Percentiles rank a stretch among this genome's conserved stretches.
These are phyloP conservation scores for Trichechus manatus DNA, from an alignment of 2,113 vertebrate species.

Conservation along the genomic window DNA sequence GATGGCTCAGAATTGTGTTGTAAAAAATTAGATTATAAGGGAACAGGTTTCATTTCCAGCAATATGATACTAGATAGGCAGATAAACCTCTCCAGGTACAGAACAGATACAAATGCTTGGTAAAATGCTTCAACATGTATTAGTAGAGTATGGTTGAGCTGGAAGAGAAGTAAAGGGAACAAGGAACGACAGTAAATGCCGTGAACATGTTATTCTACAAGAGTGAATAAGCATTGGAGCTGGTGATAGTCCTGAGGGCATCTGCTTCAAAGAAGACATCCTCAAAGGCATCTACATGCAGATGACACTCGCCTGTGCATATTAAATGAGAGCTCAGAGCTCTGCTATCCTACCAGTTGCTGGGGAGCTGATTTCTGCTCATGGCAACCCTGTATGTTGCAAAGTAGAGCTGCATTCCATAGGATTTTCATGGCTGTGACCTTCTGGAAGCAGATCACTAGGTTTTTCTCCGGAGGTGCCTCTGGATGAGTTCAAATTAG, in stretches of 20 bases:
- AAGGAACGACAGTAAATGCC: neutral
- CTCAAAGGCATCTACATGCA: neutral
- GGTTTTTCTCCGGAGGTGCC: neutral
- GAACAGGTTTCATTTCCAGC: slow-evolving; percentile 57
- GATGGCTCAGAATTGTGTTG: slow-evolving; percentile 60
- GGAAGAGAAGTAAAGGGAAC: neutral
- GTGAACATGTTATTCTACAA: neutral
- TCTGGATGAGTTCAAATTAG: neutral
- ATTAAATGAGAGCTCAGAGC: neutral
- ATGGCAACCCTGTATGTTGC: neutral
- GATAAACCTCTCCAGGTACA: slow-evolving; percentile 50
- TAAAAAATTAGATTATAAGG: slow-evolving; percentile 75
- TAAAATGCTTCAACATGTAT: slow-evolving; percentile 64
- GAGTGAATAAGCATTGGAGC: neutral
- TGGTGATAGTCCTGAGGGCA: neutral
- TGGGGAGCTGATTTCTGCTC: neutral
- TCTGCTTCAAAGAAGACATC: neutral
- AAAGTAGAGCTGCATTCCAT: neutral
- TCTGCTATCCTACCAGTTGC: neutral
- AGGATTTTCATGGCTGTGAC: neutral
- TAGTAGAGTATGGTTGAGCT: slow-evolving; percentile 47
- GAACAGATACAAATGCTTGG: slow-evolving; percentile 52
- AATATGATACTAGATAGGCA: slow-evolving; percentile 54
- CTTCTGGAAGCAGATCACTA: neutral
- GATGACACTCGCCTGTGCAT: neutral